Evolutionary conservation across 2,888 invertebrate species (phyloP).

Genomic region (Neoitamus cyanurus): DNA sequence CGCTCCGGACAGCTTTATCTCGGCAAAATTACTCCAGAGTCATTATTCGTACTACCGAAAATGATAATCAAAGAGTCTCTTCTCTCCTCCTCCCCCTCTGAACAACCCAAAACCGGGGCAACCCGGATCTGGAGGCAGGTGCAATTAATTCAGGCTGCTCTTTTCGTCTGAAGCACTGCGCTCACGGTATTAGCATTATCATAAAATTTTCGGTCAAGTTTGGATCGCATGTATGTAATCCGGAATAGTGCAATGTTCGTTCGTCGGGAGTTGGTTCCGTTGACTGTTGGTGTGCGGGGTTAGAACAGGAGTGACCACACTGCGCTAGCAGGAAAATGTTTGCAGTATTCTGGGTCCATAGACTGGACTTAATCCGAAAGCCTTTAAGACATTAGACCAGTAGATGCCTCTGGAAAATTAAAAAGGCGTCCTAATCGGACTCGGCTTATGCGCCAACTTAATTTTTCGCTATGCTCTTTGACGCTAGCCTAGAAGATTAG

Average conservation of each 20-base stretch:
- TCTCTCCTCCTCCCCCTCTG: background rate
- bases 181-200: background rate
- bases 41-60: background rate
- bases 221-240: background rate
- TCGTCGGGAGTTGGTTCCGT: background rate
- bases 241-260: background rate
- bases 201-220: background rate
- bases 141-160: background rate
- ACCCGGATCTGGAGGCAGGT: background rate
- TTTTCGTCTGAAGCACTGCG: background rate
- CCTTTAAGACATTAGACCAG: background rate
- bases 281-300: background rate
- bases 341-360: background rate
- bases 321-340: background rate
- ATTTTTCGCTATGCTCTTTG: background rate
- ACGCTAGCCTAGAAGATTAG: background rate
- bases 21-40: background rate
- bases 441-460: background rate
- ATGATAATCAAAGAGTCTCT: background rate
- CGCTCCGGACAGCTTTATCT: constrained; percentile 1
- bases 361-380: background rate
- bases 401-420: background rate
- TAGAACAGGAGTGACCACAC: background rate
- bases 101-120: background rate
- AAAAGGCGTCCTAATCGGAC: background rate